Percentiles rank a stretch among this genome's conserved stretches.
Evolutionary conservation across 1,140 invertebrate species (phyloP).

Genomic region (Metaphire vulgaris): DNA sequence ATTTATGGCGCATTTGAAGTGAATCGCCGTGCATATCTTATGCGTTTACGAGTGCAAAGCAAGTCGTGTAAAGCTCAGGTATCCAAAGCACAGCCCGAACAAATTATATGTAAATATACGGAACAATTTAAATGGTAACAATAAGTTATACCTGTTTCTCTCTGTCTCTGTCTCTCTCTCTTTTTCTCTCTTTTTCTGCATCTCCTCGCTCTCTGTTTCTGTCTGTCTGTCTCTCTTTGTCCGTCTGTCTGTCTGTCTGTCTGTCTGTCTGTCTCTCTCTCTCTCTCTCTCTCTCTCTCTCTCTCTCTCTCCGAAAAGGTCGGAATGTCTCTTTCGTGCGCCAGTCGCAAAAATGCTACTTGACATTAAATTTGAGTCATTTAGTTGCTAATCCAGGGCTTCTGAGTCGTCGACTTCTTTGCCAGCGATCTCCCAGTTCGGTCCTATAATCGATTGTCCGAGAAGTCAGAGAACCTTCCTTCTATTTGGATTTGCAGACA

Average conservation of each 20-base stretch:
- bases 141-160: background rate
- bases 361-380: too few relatives aligned
- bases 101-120: background rate
- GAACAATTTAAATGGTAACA: background rate
- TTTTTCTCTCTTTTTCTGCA: background rate
- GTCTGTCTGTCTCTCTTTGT: background rate
- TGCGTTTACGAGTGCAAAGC: background rate
- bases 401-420: too few relatives aligned
- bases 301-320: conserved; percentile 9
- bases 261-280: background rate
- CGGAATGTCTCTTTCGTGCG: too few relatives aligned
- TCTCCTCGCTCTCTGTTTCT: background rate
- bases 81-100: background rate
- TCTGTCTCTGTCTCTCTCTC: background rate
- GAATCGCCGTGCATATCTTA: background rate
- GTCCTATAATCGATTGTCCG: too few relatives aligned
- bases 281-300: conserved; percentile 21
- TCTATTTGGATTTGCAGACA: too few relatives aligned
- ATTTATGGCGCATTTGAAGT: background rate
- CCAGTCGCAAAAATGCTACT: background rate
- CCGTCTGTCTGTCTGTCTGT: background rate
- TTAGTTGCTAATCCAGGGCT: too few relatives aligned
- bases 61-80: too few relatives aligned
- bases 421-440: too few relatives aligned
- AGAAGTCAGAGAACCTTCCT: too few relatives aligned